A percentile compares a stretch with the other conserved stretches of the same genome.
These are phyloP conservation scores for Scaptomyza flava DNA, from an alignment of 2,888 invertebrate genomes.

Conservation along the genomic window DNA sequence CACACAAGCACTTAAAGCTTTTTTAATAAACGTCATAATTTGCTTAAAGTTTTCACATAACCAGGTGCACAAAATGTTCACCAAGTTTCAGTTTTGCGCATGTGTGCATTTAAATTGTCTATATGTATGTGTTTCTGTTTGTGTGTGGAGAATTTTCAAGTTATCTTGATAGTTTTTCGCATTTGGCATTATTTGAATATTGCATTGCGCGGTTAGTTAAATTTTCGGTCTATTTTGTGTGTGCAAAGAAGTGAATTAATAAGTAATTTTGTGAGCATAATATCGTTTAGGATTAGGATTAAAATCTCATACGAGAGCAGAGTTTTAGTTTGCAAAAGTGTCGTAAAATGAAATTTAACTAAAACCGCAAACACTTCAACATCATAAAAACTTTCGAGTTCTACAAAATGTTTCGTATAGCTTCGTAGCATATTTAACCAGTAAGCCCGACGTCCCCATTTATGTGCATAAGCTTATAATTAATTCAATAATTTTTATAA, in stretches of 20 bases:
- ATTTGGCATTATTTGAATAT: slow-evolving; percentile 21
- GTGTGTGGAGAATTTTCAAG: slow-evolving; percentile 49
- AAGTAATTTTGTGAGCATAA: neutral
- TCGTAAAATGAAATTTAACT: too few species aligned
- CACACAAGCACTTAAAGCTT: slow-evolving; percentile 62
- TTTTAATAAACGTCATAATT: slow-evolving; percentile 78
- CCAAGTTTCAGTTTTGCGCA: slow-evolving; percentile 27
- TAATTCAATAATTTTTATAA: neutral
- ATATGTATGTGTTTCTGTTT: slow-evolving; percentile 10
- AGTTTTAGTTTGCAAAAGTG: neutral
- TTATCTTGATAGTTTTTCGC: slow-evolving; percentile 49
- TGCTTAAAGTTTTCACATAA: slow-evolving; percentile 73
- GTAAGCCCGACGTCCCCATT: too few species aligned
- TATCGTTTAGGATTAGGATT: neutral
- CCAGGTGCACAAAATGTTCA: slow-evolving; percentile 56
- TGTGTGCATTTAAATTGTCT: neutral
- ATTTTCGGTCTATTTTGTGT: slow-evolving; percentile 33
- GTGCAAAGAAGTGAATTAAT: slow-evolving; percentile 12
- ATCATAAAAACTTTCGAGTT: too few species aligned
- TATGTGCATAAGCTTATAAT: neutral
- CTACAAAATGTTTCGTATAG: too few species aligned
- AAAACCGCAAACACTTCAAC: too few species aligned
- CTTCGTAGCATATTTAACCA: too few species aligned
- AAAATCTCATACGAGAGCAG: neutral
- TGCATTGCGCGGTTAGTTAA: slow-evolving; percentile 25